Evolutionary conservation across 2,113 vertebrate species (phyloP), one percentile per base, ranked within the genome.

Genomic region (Hylia prasina): DNA sequence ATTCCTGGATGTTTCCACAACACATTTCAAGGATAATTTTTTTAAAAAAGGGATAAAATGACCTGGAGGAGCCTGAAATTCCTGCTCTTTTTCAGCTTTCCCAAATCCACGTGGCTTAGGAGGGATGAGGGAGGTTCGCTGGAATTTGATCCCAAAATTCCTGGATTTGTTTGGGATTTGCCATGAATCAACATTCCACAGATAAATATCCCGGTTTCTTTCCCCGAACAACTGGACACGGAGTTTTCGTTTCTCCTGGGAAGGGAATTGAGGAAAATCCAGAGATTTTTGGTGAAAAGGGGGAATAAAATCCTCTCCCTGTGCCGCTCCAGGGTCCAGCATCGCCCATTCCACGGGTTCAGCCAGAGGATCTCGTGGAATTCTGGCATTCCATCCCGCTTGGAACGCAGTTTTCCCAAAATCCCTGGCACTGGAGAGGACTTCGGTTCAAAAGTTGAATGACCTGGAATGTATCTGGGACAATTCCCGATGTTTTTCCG

Each of bases 331-430:
- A 13, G 13, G 51, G 14, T 21, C 50, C 33, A 24, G 13, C 42
- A 5, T 12, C 13, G 0, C 22, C 37, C 11, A 1, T 50, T 31
- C n/a, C 58, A 12, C 0, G 11, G 2, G 7, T 10, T 4, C 54
- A 24, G 54, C n/a, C 15, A 13, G 33, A 57, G 75, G 33, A 30
- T 33, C 48, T 40, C 5, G 1, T 5, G 28, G 68, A 63, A 70
- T 66, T 37, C 13, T 0, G 18, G 23, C 2, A 20, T 27, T 33
- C 50, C 39, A 3, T 2, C 23, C 37, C 0, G 0, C 13, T 23
- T 40, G 28, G 22, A 35, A 19, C 6, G 48, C 7, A 3, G 2
- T 48, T 80, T 48, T 72, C 69, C 86, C 42, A 15, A 18, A 58
- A 15, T 21, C 27, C 28, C 15, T 6, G 4, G 13, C 42, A 9